A percentile compares a stretch with the other conserved stretches of the same genome.
These are phyloP conservation scores for Temnothorax rugatulus DNA, from an alignment of 2,888 invertebrate genomes.

Conservation along the genomic window DNA sequence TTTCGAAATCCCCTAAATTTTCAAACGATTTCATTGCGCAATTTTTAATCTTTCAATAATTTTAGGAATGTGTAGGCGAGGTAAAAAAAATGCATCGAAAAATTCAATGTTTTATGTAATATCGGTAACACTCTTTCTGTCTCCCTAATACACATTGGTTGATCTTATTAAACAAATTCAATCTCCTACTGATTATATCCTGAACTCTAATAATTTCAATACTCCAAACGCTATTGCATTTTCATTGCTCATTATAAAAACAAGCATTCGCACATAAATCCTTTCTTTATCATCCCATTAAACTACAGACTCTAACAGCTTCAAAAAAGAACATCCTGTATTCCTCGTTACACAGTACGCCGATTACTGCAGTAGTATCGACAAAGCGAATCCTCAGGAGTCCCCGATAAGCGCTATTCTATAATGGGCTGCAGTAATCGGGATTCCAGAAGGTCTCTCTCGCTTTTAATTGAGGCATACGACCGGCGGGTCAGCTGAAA, in stretches of 20 bases:
- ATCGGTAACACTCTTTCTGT: not conserved
- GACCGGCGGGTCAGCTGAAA: not conserved
- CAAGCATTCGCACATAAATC: not conserved
- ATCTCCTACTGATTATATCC: not conserved
- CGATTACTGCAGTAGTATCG: conserved; percentile 11
- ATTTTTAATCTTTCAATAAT: not conserved
- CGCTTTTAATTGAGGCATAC: conserved; percentile 48
- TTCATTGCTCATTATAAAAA: not conserved
- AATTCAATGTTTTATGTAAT: not conserved
- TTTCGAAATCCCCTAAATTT: conserved; percentile 14
- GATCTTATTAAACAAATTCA: conserved; percentile 18
- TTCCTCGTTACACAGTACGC: conserved; percentile 13
- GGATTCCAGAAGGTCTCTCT: conserved; percentile 46
- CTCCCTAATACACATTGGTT: not conserved
- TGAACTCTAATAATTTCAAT: not conserved
- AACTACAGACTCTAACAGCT: not conserved
- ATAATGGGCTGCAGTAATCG: conserved; percentile 32
- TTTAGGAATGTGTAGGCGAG: not conserved
- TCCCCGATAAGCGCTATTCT: conserved; percentile 32
- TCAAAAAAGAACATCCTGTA: not conserved
- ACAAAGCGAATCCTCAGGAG: conserved; percentile 22
- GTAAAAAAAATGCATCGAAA: not conserved
- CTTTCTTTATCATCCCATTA: not conserved
- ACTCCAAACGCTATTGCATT: not conserved
- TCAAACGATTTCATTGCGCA: too few species aligned